Base-by-base conservation (phyloP, 2,888 invertebrate genomes). In the Hemistola chrysoprasaria region DNA sequence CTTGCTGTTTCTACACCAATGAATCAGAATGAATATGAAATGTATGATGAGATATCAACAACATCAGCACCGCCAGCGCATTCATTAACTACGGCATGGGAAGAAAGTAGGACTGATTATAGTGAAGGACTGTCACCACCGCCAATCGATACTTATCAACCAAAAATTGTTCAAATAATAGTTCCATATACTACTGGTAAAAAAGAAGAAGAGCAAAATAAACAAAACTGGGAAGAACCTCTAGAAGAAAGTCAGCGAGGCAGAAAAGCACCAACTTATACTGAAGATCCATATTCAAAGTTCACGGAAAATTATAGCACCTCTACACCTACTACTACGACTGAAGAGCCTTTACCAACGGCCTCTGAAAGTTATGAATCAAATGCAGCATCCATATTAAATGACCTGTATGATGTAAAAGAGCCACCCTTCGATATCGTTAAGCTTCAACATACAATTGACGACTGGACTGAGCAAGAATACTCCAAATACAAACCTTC, bases 401-500 rank as follows among this genome's bases (percentile, higher is more conserved):
- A 77, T 41, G 82, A 86, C 44, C 58, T 81, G 6, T 84, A 87
- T 42, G 86, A 87, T 47, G 78, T 80, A 0, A 86, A 82, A 45
- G 91, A 91, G 50, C 90, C 90, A 20, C 90, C 92, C 0, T 93
- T 94, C 58, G 95, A 95, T 65, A 91, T 95, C 7, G 90, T 92
- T 7, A 92, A 92, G 62, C 79, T 96, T 22, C 95, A 95, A 67
- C 94, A 95, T 56, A 95, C 94, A 55, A 96, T 96, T 40, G 95
- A 96, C 59, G 93, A 93, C 49, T 96, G 96, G 96, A 96, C 95
- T 0, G 93, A 93, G 58, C 93, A 94, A 78, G 93, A 93, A 58
- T 95, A 91, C 70, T 91, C 92, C 0, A 90, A 90, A 47, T 74
- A 81, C 42, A 89, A 86, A 49, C 56, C 79, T 8, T 79, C 86